Conservation (phyloP, 2,888 invertebrate species). For the Branchinecta sandiegonensis region DNA sequence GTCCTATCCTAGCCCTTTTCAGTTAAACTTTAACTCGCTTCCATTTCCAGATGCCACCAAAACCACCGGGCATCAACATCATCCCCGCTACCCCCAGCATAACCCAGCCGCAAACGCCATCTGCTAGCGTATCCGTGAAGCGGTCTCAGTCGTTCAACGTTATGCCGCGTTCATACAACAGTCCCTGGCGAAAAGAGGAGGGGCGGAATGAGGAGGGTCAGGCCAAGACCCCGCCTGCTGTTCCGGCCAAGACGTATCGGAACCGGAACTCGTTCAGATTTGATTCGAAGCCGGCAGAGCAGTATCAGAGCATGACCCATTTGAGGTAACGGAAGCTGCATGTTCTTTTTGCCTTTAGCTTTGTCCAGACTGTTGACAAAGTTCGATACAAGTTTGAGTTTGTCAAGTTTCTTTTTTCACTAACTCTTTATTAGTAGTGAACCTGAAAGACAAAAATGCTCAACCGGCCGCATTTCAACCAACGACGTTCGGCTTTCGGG, state of each 20-base stretch:
- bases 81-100: neutral
- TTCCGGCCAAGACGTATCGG: constrained; percentile 3
- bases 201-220: neutral
- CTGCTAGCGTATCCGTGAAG: neutral
- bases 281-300: neutral
- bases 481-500: too few relatives aligned
- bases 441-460: too few relatives aligned
- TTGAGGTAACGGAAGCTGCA: neutral
- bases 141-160: constrained; percentile 1
- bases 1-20: too few relatives aligned
- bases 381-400: too few relatives aligned
- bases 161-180: constrained; percentile 6
- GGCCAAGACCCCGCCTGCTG: neutral
- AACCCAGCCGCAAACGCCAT: neutral
- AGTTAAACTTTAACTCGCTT: too few relatives aligned
- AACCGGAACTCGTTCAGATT: constrained; percentile 9
- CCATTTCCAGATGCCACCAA: neutral
- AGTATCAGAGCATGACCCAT: constrained; percentile 3
- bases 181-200: neutral
- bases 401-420: too few relatives aligned
- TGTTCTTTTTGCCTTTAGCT: neutral
- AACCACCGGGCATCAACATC: neutral
- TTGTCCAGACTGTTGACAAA: too few relatives aligned
- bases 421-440: too few relatives aligned
- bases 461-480: too few relatives aligned